Base-by-base conservation (phyloP, 2,888 invertebrate species). In the Synanthedon myopaeformis region DNA sequence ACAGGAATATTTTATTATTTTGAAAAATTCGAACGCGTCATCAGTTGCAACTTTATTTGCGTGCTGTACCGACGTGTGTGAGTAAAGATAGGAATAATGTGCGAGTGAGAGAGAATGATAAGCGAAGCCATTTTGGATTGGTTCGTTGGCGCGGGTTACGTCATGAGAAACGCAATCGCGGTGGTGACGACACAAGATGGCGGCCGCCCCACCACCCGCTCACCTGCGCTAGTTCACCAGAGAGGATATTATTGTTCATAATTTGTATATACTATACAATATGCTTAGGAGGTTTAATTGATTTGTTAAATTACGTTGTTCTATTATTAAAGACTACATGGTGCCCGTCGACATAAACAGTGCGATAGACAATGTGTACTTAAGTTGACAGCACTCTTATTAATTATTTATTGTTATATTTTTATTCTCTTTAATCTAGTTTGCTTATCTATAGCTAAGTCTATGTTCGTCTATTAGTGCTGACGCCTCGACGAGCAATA, bases 401-500 rank as follows among this genome's bases (percentile, higher is more conserved):
- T 73, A 71, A 79, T 83, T 79, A 83, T 82, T 85, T 85, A 85
- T 85, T 87, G 82, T 85, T 86, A 82, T 85, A 82, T 79, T 84
- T 82, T 82, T 82, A 82, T 81, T 81, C 76, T 82, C 75, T 78
- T 78, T 73, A 79, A 78, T 81, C 79, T 86, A 86, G 83, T 87
- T 84, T 85, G 85, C 85, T 85, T 85, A 82, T 79, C 77, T 84
- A 87, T 84, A 81, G 80, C 82, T 78, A 77, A 82, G 80, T 82
- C 78, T 77, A 57, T 56, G 80, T 85, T 67, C 62, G 82, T 86
- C 81, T 82, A 81, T 85, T 84, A 84, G 86, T 83, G 81, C 84
- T 82, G 86, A 81, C 81, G 79, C 83, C 82, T 85, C 86, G 85
- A 85, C 87, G 87, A 86, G 87, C 86, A 85, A 82, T 76, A 84